Conservation (phyloP, 1,140 invertebrate species). For the Sogatella furcifera region DNA sequence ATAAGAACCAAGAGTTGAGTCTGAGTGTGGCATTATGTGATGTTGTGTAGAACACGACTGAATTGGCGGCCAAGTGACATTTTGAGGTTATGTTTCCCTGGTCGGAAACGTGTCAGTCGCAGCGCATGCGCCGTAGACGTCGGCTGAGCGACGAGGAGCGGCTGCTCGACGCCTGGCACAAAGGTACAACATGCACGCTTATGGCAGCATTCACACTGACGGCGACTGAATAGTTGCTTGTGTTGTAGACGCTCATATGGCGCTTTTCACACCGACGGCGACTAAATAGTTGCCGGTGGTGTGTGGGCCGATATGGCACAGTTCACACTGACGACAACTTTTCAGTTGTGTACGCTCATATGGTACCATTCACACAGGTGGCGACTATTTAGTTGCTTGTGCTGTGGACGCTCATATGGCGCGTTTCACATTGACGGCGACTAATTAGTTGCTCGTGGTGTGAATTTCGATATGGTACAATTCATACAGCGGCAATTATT, state of each 20-base stretch:
- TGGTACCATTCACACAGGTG: background rate
- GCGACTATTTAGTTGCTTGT: slow-evolving; percentile 1
- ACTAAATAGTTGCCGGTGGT: background rate
- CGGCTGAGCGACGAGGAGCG: slow-evolving; percentile 18
- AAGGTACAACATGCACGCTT: slow-evolving; percentile 13
- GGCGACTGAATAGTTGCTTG: slow-evolving; percentile 1
- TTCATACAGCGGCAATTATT: too few species aligned
- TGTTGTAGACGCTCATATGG: background rate
- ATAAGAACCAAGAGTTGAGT: background rate
- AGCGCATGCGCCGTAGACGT: slow-evolving; percentile 15
- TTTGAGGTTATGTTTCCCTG: slow-evolving; percentile 22
- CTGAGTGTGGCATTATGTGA: background rate
- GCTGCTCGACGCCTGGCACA: slow-evolving; percentile 20
- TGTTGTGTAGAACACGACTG: background rate
- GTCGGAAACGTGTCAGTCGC: slow-evolving; percentile 20
- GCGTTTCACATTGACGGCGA: background rate
- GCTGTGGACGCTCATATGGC: background rate
- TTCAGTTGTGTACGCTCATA: too few species aligned
- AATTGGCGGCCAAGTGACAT: background rate
- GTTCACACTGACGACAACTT: too few species aligned
- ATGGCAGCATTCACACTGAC: background rate
- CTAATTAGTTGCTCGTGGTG: too few species aligned
- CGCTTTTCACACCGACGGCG: background rate
- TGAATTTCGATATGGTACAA: too few species aligned
- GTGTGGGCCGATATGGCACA: too few species aligned